Evolutionary conservation across 2,113 vertebrate genomes (phyloP).

Genomic region (Cardinalis cardinalis): DNA sequence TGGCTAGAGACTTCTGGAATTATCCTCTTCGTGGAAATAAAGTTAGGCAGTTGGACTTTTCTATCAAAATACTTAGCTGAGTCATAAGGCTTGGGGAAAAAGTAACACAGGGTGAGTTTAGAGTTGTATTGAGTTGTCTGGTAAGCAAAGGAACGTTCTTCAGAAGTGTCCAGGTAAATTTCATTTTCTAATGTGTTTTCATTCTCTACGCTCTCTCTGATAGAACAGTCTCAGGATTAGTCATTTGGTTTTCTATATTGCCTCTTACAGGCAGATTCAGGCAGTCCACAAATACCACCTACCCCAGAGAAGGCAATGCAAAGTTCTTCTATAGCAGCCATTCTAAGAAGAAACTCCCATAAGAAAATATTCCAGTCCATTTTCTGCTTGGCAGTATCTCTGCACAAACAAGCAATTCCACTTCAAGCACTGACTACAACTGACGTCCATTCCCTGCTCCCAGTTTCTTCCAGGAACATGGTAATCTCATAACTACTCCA

Average conservation of each 20-base stretch:
- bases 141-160: neutral
- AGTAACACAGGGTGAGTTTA: neutral
- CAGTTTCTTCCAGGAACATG: neutral
- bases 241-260: neutral
- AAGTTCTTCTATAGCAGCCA: neutral
- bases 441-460: neutral
- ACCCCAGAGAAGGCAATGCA: neutral
- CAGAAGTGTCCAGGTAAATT: neutral
- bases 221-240: neutral
- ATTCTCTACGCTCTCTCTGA: neutral
- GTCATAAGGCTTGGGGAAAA: neutral
- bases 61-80: constrained; percentile 19
- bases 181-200: neutral
- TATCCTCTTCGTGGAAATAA: constrained; percentile 19
- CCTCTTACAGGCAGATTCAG: neutral
- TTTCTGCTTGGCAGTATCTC: neutral
- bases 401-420: neutral
- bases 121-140: neutral
- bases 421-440: neutral
- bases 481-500: neutral
- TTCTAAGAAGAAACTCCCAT: neutral
- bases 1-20: constrained; percentile 15
- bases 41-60: neutral
- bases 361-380: neutral
- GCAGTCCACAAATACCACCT: neutral